Base-by-base conservation (phyloP, 2,113 vertebrate genomes). In the Ophthalmotilapia sp. region DNA sequence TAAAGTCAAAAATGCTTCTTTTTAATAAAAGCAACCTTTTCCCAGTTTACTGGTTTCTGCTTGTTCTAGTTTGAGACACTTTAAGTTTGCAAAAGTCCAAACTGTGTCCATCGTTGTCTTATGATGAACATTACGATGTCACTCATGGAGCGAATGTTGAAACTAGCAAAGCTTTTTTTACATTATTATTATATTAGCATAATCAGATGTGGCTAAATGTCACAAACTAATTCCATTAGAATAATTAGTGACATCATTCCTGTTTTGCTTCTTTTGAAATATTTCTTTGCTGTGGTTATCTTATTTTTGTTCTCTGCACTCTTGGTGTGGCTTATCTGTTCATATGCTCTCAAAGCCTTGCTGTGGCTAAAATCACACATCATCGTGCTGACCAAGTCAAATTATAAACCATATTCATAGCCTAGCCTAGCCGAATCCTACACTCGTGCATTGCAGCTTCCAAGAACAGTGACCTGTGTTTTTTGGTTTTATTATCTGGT, bases 161-260 rank as follows among this genome's bases (percentile, higher is more conserved):
- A 49, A 49, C 26, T 7, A 31, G 26, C 14, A 31, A 29, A 19
- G 15, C 2, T 31, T 23, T 42, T 29, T 4, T 3, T 0, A 0
- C 0, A 62, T 36, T 7, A 65, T 49, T 49, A 77, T 77, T 13
- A 51, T 19, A 31, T 77, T 49, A 49, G 6, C 15, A 77, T 33
- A 77, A 77, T 33, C 45, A 51, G 47, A 47, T 47, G 6, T 49
- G 23, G 26, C 26, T 51, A 51, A 51, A 19, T 9, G 17, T 33
- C 2, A 33, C 45, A 77, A n/a, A 77, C 11, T 33, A 51, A 77
- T 51, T 51, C 73, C n/a, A 13, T 77, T 77, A 31, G n/a, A 77
- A 51, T 51, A 12, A 77, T n/a, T 19, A 13, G 42, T 77, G 15
- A 31, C 26, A 13, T 49, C 45, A 31, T 49, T 77, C 6, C 42